phyloP scores from a whole-genome alignment of 2,888 invertebrate species.

The Lasius platythorax region DNA sequence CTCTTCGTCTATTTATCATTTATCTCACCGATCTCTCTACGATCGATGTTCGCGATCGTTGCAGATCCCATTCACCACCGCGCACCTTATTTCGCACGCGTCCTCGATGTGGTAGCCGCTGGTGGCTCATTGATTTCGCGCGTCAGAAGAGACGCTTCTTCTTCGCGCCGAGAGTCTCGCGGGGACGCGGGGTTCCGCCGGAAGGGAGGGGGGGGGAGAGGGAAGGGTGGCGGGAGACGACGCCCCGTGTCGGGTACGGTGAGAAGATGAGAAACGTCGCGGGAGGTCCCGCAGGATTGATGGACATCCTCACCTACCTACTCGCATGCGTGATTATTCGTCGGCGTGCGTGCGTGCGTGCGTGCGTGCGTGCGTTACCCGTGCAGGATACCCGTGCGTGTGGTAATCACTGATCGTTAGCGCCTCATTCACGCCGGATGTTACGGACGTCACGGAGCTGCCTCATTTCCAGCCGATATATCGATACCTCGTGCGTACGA shows the following conservation, averaged over 20 bases:
- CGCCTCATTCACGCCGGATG: slow-evolving; percentile 80
- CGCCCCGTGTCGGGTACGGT: slow-evolving; percentile 67
- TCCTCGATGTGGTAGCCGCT: slow-evolving; percentile 60
- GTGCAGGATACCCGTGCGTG: slow-evolving; percentile 49
- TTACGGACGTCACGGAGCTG: slow-evolving; percentile 69
- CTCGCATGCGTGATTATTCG: slow-evolving; percentile 73
- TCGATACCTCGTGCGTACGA: slow-evolving; percentile 49
- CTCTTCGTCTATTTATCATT: slow-evolving; percentile 20
- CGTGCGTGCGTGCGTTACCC: slow-evolving; percentile 40
- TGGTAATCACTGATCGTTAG: slow-evolving; percentile 83
- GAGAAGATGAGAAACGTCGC: slow-evolving; percentile 84
- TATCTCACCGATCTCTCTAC: neutral
- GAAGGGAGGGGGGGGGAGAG: neutral
- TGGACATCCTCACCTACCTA: slow-evolving; percentile 80
- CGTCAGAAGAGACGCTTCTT: slow-evolving; percentile 57
- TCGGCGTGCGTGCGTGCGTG: slow-evolving; percentile 57
- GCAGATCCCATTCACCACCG: slow-evolving; percentile 1
- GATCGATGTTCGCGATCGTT: neutral
- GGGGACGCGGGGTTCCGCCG: slow-evolving; percentile 37
- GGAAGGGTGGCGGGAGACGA: slow-evolving; percentile 37
- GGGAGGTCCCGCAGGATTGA: slow-evolving; percentile 84
- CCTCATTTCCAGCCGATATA: slow-evolving; percentile 61
- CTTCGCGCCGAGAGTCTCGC: slow-evolving; percentile 34
- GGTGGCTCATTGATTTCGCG: slow-evolving; percentile 67
- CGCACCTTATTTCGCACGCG: slow-evolving; percentile 32